Conservation (phyloP, 1,140 invertebrate species). For the Aphaenogaster ashmeadi region DNA sequence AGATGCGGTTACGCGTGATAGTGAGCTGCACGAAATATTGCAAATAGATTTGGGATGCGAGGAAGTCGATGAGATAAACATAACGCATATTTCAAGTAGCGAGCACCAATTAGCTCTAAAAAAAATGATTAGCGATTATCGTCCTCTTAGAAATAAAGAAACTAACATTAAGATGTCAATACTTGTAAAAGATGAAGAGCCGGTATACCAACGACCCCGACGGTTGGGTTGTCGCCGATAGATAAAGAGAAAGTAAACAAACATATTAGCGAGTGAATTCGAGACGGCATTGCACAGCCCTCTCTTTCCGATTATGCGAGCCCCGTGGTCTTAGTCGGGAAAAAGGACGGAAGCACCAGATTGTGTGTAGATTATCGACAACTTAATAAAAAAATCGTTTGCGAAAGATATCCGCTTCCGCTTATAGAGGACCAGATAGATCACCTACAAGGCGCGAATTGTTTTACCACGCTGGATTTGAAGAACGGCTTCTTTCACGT, state of each 20-base stretch:
- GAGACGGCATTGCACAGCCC: background rate
- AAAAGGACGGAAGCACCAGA: constrained; percentile 1
- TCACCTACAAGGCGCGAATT: background rate
- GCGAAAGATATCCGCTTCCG: constrained; percentile 16
- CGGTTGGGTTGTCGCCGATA: background rate
- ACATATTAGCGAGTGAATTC: background rate
- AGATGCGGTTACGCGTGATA: background rate
- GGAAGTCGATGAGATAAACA: background rate
- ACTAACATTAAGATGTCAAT: constrained; percentile 12
- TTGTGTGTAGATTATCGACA: constrained; percentile 6
- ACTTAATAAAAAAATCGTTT: constrained; percentile 1
- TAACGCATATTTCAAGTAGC: background rate
- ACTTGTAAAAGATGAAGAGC: constrained; percentile 31
- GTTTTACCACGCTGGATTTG: background rate
- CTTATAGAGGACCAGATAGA: constrained; percentile 41
- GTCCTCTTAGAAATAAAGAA: background rate
- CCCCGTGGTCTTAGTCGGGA: constrained; percentile 4
- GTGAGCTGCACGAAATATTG: constrained; percentile 7
- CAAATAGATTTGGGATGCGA: constrained; percentile 6
- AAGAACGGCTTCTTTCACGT: constrained; percentile 46
- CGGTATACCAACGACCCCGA: constrained; percentile 8
- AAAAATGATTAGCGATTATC: background rate
- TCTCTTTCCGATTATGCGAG: background rate
- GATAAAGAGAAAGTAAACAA: constrained; percentile 7
- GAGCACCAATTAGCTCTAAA: background rate